These are phyloP conservation scores for Chunga burmeisteri DNA, from an alignment of 2,113 vertebrate genomes.

Conservation along the genomic window DNA sequence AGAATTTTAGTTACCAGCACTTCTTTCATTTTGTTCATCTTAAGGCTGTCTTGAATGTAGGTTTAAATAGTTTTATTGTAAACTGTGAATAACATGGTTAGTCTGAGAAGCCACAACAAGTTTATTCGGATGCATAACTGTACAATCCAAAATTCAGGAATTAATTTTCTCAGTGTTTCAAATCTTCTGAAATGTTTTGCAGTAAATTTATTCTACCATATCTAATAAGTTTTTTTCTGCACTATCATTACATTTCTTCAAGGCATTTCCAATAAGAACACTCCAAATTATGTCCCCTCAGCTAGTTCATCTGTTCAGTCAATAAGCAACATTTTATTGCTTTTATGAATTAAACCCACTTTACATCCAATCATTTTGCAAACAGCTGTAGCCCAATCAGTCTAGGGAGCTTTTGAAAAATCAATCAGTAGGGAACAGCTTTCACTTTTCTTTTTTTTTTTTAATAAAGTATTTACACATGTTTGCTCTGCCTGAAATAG, in stretches of 20 bases:
- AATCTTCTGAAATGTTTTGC: slow-evolving; percentile 46
- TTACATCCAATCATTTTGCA: slow-evolving; percentile 76
- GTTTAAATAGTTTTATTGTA: not conserved
- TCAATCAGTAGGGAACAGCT: slow-evolving; percentile 77
- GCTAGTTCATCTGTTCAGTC: slow-evolving; percentile 78
- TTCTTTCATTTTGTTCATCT: not conserved
- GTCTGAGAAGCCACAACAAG: not conserved
- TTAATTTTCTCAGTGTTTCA: slow-evolving; percentile 40
- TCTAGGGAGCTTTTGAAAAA: slow-evolving; percentile 80
- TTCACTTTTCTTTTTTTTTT: slow-evolving; percentile 60
- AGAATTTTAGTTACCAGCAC: not conserved
- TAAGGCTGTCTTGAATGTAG: not conserved
- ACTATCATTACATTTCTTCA: slow-evolving; percentile 66
- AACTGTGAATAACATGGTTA: not conserved
- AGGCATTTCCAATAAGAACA: slow-evolving; percentile 73
- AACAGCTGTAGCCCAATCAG: slow-evolving; percentile 77
- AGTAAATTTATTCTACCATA: slow-evolving; percentile 59
- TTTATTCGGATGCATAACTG: not conserved
- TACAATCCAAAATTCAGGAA: slow-evolving; percentile 20
- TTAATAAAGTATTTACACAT: slow-evolving; percentile 80
- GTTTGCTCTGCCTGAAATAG: slow-evolving; percentile 56
- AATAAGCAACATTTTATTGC: slow-evolving; percentile 76
- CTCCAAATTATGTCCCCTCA: slow-evolving; percentile 75
- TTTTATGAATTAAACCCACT: slow-evolving; percentile 81
- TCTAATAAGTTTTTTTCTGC: slow-evolving; percentile 65